These are phyloP conservation scores for Acheta domesticus DNA, from an alignment of 2,888 invertebrate genomes.

Conservation along the genomic window DNA sequence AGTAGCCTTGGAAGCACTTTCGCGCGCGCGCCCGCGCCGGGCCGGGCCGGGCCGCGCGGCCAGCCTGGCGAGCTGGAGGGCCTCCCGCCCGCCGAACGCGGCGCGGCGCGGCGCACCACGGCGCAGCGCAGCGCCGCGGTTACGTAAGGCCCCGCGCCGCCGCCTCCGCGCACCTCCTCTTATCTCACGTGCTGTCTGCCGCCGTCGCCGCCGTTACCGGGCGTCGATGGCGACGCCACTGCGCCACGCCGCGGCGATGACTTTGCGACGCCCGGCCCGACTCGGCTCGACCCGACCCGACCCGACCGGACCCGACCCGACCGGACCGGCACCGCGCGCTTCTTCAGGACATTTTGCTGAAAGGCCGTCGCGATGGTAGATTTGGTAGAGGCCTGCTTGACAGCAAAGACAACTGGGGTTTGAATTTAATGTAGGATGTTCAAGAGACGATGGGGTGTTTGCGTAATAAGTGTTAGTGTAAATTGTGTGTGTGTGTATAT, in stretches of 20 bases:
- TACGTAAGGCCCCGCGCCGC: not conserved
- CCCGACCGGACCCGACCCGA: no score
- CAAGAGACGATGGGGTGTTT: no score
- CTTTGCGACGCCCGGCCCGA: no score
- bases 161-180: not conserved
- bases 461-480: no score
- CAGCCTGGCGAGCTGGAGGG: not conserved
- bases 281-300: no score
- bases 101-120: not conserved
- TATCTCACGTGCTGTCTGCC: slow-evolving; percentile 20
- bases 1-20: slow-evolving; percentile 38
- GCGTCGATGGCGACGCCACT: slow-evolving; percentile 30
- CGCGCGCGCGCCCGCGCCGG: slow-evolving; percentile 21
- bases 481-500: no score
- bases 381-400: no score
- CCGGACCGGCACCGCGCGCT: no score
- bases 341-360: no score
- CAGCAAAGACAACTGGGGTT: no score
- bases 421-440: no score
- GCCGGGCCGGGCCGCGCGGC: not conserved
- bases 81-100: not conserved
- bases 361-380: no score
- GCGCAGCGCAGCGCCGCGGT: not conserved
- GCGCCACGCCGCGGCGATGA: slow-evolving; percentile 20
- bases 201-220: not conserved